These are phyloP conservation scores for Eueides isabella DNA, from an alignment of 1,140 invertebrate genomes.

Conservation along the genomic window DNA sequence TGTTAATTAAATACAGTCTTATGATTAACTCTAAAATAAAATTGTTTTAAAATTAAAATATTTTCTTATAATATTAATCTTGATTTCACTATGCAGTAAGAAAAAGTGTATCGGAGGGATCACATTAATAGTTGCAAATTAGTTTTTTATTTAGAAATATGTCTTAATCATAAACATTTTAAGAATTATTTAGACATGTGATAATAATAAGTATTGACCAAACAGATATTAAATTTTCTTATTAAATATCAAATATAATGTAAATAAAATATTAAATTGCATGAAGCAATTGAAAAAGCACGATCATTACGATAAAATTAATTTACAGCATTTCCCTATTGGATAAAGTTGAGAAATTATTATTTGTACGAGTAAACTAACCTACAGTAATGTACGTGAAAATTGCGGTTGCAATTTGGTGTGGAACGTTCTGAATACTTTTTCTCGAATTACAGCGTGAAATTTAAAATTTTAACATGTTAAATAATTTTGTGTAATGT, in stretches of 20 bases:
- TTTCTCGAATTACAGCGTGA: background rate
- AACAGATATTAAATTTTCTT: background rate
- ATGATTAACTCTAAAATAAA: too few relatives aligned
- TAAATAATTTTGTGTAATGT: slow-evolving; percentile 7
- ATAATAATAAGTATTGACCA: background rate
- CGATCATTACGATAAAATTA: slow-evolving; percentile 14
- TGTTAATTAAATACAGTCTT: too few relatives aligned
- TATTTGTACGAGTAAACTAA: slow-evolving; percentile 25
- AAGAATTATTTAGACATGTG: too few relatives aligned
- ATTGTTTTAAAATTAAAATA: too few relatives aligned
- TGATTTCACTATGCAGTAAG: too few relatives aligned
- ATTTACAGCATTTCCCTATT: slow-evolving; percentile 11
- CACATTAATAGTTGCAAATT: too few relatives aligned
- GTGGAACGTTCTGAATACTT: slow-evolving; percentile 14
- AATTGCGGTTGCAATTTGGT: slow-evolving; percentile 26
- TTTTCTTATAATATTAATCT: too few relatives aligned
- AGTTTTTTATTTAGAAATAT: too few relatives aligned
- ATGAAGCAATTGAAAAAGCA: background rate
- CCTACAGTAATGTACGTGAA: slow-evolving; percentile 22
- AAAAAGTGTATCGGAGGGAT: too few relatives aligned
- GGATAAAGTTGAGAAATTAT: slow-evolving; percentile 21
- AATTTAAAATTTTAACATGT: slow-evolving; percentile 13
- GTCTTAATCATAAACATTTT: too few relatives aligned
- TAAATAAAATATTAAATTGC: slow-evolving; percentile 1
- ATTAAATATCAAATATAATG: background rate